phyloP scores from a whole-genome alignment of 2,113 vertebrate genomes.

The Micronycteris hirsuta region DNA sequence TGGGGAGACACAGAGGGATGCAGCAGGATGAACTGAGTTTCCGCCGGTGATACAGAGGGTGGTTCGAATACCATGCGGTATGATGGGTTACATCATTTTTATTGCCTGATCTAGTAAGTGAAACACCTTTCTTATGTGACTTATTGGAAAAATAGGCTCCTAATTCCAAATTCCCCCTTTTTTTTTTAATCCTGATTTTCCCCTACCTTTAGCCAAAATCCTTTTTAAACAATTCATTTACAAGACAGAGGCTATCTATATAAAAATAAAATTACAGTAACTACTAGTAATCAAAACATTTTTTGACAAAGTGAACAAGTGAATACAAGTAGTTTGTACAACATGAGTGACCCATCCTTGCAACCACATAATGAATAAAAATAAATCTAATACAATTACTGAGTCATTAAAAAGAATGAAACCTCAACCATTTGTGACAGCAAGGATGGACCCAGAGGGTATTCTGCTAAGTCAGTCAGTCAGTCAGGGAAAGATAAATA shows the following conservation, averaged over 20 bases:
- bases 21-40: background rate
- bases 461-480: background rate
- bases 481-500: background rate
- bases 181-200: background rate
- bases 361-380: background rate
- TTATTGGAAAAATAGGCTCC: background rate
- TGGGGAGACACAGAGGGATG: background rate
- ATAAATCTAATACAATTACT: background rate
- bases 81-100: background rate
- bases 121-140: conserved; percentile 16
- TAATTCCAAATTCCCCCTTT: background rate
- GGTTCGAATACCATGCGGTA: background rate
- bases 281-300: conserved; percentile 4
- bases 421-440: background rate
- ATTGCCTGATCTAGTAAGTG: background rate
- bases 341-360: background rate
- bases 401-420: background rate
- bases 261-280: conserved; percentile 13
- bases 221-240: conserved; percentile 30
- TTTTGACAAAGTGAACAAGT: conserved; percentile 25
- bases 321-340: background rate
- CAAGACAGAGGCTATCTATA: background rate
- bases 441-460: background rate
- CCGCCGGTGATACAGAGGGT: background rate
- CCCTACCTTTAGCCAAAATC: background rate